Conservation (phyloP, 2,797 vertebrate genomes). For the Scolopax bukidnonensis region DNA sequence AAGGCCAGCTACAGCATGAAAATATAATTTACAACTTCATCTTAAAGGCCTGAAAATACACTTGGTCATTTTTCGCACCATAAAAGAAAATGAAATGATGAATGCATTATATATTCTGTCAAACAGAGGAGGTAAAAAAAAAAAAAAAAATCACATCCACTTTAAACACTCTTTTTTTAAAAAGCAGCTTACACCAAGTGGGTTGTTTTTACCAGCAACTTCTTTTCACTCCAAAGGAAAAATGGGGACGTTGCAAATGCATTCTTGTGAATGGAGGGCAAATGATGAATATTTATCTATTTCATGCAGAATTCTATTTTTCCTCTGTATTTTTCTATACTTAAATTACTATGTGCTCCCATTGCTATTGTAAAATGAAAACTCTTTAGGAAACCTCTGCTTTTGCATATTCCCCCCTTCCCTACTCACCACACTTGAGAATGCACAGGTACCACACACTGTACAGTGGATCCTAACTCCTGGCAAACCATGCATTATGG, state of each 20-base stretch:
- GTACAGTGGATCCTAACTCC: conserved; percentile 40
- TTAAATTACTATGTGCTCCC: conserved; percentile 29
- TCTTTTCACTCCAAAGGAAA: conserved; percentile 54
- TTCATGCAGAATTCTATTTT: conserved; percentile 53
- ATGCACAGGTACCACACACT: not conserved
- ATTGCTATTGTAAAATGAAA: conserved; percentile 28
- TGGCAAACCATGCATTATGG: conserved; percentile 51
- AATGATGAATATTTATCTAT: conserved; percentile 56
- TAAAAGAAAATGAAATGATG: conserved; percentile 66
- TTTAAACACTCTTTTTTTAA: conserved; percentile 33
- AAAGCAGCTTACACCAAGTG: conserved; percentile 34
- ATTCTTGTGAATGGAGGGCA: conserved; percentile 62
- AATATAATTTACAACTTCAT: conserved; percentile 73
- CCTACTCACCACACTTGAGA: not conserved
- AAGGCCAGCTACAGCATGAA: conserved; percentile 58
- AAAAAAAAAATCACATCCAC: conserved; percentile 5
- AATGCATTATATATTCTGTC: conserved; percentile 59
- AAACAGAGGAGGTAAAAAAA: conserved; percentile 35
- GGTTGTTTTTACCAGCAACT: conserved; percentile 33
- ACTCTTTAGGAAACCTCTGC: not conserved
- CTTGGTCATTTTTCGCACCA: conserved; percentile 59
- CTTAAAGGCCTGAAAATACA: conserved; percentile 64
- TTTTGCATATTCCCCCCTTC: not conserved
- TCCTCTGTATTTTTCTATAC: conserved; percentile 43
- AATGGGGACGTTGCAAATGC: conserved; percentile 28